Evolutionary conservation across 2,113 vertebrate genomes (phyloP), one percentile per base, ranked within the genome.

Genomic region (Chloebia gouldiae): DNA sequence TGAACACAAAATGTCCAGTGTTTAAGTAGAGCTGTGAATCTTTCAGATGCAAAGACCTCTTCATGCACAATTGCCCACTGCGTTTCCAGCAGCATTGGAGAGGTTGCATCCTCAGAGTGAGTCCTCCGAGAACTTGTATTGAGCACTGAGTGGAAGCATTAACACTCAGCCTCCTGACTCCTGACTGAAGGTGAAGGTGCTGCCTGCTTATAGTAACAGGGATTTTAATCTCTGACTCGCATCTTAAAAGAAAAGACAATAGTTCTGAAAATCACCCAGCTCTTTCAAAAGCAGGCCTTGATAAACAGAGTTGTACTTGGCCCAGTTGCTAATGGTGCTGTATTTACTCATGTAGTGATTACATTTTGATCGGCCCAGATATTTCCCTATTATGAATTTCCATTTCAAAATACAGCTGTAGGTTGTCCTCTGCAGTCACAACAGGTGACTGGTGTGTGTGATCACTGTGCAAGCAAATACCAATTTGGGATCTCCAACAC

Each of bases 281-380:
- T 81, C 49, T 88, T 96, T 92, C 42, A 63, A 77, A 96, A 92
- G 50, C 21, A 64, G 65, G 18, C 65, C 20, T 91, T 71, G 57
- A 54, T 89, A 85, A 73, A 83, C 80, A 69, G 39, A 50, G 15
- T 72, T 91, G 72, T 94, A 47, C 49, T 86, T 86, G 88, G 49
- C n/a, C 35, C 23, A 57, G 77, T 79, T 93, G 83, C 80, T 95
- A 93, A 72, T 93, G 86, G 64, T 45, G 57, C 78, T 94, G 0
- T 92, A 56, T 95, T 96, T 90, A 85, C 65, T 95, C 49, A 39
- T 16, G 57, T 47, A 68, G n/a, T 45, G 65, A 85, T 94, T 94
- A 56, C 81, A 51, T 87, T 84, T 80, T 91, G 53, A 72, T 28
- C 0, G 0, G 30, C 35, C 22, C 20, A 72, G 49, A 57, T 84